Evolutionary conservation across 1,140 invertebrate genomes (phyloP).

Genomic region (Megalopta genalis): DNA sequence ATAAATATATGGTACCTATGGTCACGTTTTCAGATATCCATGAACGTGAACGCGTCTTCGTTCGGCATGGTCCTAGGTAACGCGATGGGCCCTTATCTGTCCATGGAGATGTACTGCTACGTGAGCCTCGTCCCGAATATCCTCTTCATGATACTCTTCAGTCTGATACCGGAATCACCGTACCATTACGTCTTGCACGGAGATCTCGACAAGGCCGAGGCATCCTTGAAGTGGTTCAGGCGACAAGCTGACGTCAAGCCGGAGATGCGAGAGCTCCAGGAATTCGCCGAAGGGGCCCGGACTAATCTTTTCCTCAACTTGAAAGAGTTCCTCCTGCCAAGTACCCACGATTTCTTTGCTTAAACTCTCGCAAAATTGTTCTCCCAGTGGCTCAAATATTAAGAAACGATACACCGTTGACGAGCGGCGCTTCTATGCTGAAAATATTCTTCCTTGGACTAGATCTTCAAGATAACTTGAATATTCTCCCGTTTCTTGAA

Average conservation of each 20-base stretch:
- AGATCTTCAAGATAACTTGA: too few species aligned
- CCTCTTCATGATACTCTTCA: constrained; percentile 78
- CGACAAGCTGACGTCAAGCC: constrained; percentile 69
- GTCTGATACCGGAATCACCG: constrained; percentile 82
- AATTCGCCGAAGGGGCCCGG: constrained; percentile 67
- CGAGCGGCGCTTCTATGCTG: neutral
- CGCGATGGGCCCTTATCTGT: constrained; percentile 73
- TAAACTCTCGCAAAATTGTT: neutral
- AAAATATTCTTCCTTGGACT: neutral
- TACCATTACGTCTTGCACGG: constrained; percentile 71
- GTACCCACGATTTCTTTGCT: constrained; percentile 42
- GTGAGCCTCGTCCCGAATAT: constrained; percentile 73
- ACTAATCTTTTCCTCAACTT: constrained; percentile 63
- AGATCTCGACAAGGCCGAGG: constrained; percentile 70
- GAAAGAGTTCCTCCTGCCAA: constrained; percentile 66
- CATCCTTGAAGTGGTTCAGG: constrained; percentile 74
- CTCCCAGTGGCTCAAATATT: neutral
- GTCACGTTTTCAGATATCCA: constrained; percentile 76
- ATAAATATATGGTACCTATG: constrained; percentile 19
- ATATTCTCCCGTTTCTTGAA: too few species aligned
- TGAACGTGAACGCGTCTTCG: constrained; percentile 80
- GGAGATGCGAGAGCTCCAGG: constrained; percentile 72
- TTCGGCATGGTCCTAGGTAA: constrained; percentile 75
- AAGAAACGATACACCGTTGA: neutral
- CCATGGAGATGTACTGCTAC: constrained; percentile 73